Conservation (phyloP, 2,113 vertebrate genomes). For the Eublepharis macularius region DNA sequence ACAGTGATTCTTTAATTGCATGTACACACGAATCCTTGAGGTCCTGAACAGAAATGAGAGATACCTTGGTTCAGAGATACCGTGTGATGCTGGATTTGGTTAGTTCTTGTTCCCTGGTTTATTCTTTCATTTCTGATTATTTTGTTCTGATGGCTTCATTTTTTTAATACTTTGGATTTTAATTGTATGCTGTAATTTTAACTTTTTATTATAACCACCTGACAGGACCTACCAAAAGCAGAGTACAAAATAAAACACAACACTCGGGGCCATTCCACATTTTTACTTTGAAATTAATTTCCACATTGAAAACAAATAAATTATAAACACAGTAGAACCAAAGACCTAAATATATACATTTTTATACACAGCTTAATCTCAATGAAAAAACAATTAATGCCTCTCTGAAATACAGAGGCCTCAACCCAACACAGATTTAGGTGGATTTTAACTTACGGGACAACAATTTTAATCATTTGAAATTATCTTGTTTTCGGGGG, state of each 20-base stretch:
- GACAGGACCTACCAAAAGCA: no score
- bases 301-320: neutral
- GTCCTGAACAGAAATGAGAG: neutral
- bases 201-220: no score
- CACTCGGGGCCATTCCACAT: neutral
- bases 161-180: no score
- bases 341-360: no score
- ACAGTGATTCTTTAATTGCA: neutral
- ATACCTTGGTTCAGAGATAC: no score
- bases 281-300: neutral
- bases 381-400: neutral
- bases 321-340: no score
- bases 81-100: no score
- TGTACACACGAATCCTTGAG: neutral
- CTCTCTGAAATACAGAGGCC: neutral
- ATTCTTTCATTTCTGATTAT: no score
- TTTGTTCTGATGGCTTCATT: no score
- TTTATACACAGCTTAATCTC: neutral
- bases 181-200: no score
- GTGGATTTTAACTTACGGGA: neutral
- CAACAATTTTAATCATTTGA: neutral
- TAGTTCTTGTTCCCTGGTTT: no score
- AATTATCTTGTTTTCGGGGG: rapidly evolving
- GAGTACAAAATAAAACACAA: no score
- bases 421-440: neutral